Evolutionary conservation across 2,888 invertebrate genomes (phyloP).

Genomic region (Baronia brevicornis): DNA sequence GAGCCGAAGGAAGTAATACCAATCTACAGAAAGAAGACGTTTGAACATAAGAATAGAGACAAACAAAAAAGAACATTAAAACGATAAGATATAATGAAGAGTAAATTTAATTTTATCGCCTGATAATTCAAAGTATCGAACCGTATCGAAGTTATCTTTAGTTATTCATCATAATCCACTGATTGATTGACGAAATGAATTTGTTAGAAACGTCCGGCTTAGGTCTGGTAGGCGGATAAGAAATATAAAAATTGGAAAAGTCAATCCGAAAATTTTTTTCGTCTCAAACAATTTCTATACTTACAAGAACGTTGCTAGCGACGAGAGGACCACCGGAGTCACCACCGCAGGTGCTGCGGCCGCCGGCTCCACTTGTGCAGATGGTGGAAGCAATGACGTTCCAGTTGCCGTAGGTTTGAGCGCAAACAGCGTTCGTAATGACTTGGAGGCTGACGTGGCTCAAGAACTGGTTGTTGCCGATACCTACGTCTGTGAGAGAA

Average conservation of each 20-base stretch:
- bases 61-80: no score
- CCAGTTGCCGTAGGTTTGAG: constrained; percentile 11
- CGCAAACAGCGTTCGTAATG: constrained; percentile 24
- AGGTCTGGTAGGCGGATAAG: not conserved
- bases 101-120: no score
- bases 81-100: no score
- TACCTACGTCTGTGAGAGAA: constrained; percentile 8
- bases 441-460: constrained; percentile 44
- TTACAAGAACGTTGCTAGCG: constrained; percentile 19
- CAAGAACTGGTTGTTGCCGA: constrained; percentile 25
- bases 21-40: constrained; percentile 15
- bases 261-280: no score
- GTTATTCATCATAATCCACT: no score
- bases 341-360: constrained; percentile 30
- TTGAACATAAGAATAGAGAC: no score
- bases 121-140: no score
- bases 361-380: constrained; percentile 23
- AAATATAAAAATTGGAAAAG: no score
- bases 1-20: constrained; percentile 24
- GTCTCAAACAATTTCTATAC: no score
- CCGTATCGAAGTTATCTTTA: no score
- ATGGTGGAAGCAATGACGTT: constrained; percentile 20
- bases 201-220: no score
- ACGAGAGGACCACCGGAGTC: constrained; percentile 25
- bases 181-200: no score